Evolutionary conservation across 2,113 vertebrate species (phyloP).

Genomic region (Aegithalos caudatus): DNA sequence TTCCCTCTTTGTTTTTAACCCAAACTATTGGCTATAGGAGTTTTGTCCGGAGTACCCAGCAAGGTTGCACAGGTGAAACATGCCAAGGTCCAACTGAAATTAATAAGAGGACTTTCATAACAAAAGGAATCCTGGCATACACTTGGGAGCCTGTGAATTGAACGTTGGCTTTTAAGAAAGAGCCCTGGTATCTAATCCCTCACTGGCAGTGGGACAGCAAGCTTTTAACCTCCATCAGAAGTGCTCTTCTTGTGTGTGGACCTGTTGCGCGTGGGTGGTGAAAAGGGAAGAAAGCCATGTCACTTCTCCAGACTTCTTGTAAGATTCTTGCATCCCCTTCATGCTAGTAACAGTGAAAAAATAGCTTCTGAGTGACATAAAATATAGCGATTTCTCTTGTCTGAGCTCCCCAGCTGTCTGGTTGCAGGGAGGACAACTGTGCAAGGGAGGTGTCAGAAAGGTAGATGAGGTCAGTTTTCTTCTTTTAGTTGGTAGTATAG

Average conservation of each 20-base stretch:
- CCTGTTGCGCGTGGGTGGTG: not conserved
- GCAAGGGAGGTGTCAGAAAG: not conserved
- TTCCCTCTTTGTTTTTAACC: not conserved
- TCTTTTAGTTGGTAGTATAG: not conserved
- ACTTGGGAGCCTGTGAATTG: not conserved
- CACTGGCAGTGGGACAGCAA: not conserved
- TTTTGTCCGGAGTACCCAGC: not conserved
- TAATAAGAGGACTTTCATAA: not conserved
- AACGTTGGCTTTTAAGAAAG: not conserved
- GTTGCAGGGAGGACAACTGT: not conserved
- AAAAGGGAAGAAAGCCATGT: not conserved
- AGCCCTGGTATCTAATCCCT: not conserved
- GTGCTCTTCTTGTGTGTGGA: accelerated
- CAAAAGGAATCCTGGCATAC: not conserved
- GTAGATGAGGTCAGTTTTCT: not conserved
- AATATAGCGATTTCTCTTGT: not conserved
- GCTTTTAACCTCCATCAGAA: not conserved
- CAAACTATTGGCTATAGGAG: not conserved
- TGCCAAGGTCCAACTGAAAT: not conserved
- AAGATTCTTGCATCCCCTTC: not conserved
- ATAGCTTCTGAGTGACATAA: not conserved
- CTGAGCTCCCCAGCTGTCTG: not conserved
- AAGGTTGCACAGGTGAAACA: not conserved
- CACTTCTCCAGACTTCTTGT: not conserved
- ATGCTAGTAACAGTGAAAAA: not conserved